Evolutionary conservation across 2,113 vertebrate genomes (phyloP), one percentile per base, ranked within the genome.

Genomic region (Myotis lucifugus): DNA sequence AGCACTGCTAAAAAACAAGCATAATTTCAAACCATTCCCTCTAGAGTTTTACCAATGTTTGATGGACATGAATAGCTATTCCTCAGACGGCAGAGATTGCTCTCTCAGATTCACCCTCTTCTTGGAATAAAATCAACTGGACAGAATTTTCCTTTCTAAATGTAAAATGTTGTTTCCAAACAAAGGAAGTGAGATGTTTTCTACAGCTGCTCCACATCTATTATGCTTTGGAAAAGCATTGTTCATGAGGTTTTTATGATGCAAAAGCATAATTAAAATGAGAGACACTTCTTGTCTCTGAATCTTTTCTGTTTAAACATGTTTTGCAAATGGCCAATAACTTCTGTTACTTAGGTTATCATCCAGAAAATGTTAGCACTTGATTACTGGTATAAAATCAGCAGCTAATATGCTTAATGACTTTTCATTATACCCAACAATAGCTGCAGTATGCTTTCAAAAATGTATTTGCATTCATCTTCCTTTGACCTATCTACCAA

Each of bases 211-310:
- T 97, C 88, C 54, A 78, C 82, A 92, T 73, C 94, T 70, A 97
- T 97, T 91, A 97, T 97, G 95, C 74, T 37, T 95, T 93, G 90
- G 54, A 42, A 86, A 84, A 88, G 92, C 95, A 96, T 86, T 97
- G 95, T 97, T 97, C 42, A 3, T 83, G 59, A 91, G 95, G 91
- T 96, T 94, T 78, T 56, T 93, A 87, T 95, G 88, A 93, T 97
- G 82, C 70, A 96, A 96, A 94, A 54, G 84, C 97, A 97, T 94
- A 98, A 98, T 98, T 98, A 97, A 98, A 94, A 97, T 0, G n/a
- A 96, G 91, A 96, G 54, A 78, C 93, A 95, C 92, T 97, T 96
- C 96, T 98, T 91, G 82, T 97, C 83, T 96, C 52, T 89, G 90
- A 93, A 96, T 97, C 94, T 95, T 95, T 95, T 96, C 90, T 94